Percentiles rank a stretch among this genome's conserved stretches.
Evolutionary conservation across 1,140 invertebrate species (phyloP).

Genomic region (Drosophila sp.): DNA sequence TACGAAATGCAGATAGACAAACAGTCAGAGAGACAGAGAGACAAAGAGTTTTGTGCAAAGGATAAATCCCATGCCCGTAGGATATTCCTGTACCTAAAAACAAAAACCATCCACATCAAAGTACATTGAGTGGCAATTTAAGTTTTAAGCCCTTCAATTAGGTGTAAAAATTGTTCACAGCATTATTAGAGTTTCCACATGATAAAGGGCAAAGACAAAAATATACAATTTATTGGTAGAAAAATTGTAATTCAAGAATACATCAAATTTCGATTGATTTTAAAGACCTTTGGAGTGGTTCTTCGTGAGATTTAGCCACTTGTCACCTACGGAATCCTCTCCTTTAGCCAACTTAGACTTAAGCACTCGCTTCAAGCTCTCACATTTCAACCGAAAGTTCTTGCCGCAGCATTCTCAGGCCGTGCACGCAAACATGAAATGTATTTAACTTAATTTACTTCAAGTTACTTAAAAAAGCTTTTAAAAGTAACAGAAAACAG

Average conservation of each 20-base stretch:
- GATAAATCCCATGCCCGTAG: neutral
- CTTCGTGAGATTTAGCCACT: neutral
- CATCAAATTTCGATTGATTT: too few species aligned
- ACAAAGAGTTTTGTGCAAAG: conserved; percentile 1
- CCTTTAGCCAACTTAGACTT: neutral
- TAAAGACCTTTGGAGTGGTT: too few species aligned
- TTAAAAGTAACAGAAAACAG: conserved; percentile 67
- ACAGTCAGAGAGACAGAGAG: neutral
- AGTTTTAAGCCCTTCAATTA: conserved; percentile 55
- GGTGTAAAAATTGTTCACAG: conserved; percentile 34
- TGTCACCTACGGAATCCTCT: neutral
- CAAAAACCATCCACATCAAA: conserved; percentile 42
- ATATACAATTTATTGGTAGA: too few species aligned
- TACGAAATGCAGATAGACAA: neutral
- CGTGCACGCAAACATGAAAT: conserved; percentile 40
- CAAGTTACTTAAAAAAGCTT: conserved; percentile 79
- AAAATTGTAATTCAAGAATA: too few species aligned
- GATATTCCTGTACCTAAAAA: conserved; percentile 11
- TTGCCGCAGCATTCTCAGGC: conserved; percentile 21
- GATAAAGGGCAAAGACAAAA: too few species aligned
- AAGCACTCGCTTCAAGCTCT: neutral
- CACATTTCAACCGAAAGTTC: conserved; percentile 4
- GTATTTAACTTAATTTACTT: conserved; percentile 78
- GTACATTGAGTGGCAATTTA: conserved; percentile 50
- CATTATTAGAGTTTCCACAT: too few species aligned